Evolutionary conservation across 2,888 invertebrate genomes (phyloP).

Genomic region (Homarus gammarus): DNA sequence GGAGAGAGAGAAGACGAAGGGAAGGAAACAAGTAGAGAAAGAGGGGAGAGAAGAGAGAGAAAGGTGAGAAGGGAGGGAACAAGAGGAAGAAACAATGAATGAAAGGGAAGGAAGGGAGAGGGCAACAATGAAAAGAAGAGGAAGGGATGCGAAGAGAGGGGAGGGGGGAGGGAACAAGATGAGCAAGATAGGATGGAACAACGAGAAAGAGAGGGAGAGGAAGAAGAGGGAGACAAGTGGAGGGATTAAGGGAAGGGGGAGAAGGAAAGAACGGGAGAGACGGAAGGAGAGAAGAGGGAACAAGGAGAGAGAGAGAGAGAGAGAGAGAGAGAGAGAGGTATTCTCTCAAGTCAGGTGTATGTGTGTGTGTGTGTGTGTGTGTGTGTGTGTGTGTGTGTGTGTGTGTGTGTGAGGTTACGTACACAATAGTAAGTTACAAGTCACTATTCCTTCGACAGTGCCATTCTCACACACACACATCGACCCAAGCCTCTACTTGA

Average conservation of each 20-base stretch:
- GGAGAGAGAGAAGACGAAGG: background rate
- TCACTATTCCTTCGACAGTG: too few species aligned
- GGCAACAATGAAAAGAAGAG: background rate
- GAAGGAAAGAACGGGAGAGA: too few species aligned
- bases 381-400: too few species aligned
- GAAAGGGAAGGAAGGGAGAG: background rate
- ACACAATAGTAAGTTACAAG: too few species aligned
- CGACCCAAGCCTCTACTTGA: too few species aligned
- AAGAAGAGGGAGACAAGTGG: background rate
- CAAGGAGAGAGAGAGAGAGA: constrained; percentile 22
- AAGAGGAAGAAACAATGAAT: background rate
- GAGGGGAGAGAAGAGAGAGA: background rate
- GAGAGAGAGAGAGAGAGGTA: background rate
- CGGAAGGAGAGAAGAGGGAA: background rate
- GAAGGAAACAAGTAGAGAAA: background rate
- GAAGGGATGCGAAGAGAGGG: background rate
- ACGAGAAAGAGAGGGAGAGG: constrained; percentile 17
- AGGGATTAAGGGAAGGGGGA: background rate
- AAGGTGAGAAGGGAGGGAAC: background rate
- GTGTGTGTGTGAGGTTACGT: too few species aligned
- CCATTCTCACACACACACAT: too few species aligned
- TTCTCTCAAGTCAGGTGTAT: background rate
- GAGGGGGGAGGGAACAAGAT: background rate
- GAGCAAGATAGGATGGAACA: too few species aligned
- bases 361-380: background rate